Evolutionary conservation across 2,888 invertebrate genomes (phyloP).

Genomic region (Strigamia maritima): DNA sequence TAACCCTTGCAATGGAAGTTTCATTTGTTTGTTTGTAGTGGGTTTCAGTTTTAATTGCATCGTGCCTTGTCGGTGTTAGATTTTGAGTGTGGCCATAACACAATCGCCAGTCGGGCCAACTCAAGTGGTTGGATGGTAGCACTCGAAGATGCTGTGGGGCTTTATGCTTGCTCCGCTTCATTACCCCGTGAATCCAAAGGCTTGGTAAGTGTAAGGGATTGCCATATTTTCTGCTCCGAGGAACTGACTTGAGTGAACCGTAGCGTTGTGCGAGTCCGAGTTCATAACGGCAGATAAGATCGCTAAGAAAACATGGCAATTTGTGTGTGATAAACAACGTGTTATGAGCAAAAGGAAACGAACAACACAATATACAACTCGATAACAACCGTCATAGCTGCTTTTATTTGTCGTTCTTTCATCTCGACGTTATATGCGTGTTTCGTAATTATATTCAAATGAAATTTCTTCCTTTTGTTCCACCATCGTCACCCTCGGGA

Average conservation of each 20-base stretch:
- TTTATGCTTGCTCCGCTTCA: constrained; percentile 18
- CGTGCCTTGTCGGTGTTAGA: neutral
- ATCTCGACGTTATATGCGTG: neutral
- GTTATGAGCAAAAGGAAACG: neutral
- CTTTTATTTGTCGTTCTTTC: constrained; percentile 1
- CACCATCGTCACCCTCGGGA: constrained; percentile 1
- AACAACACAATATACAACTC: constrained; percentile 12
- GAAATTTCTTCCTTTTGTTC: constrained; percentile 1
- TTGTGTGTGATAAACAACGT: constrained; percentile 23
- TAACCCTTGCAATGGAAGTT: neutral
- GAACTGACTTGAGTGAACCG: constrained; percentile 2
- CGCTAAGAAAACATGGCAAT: constrained; percentile 25
- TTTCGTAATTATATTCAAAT: constrained; percentile 4
- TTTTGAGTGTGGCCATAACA: neutral
- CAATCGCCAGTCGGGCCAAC: neutral
- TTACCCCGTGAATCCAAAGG: constrained; percentile 21
- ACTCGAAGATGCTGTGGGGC: constrained; percentile 22
- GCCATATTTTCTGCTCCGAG: constrained; percentile 25
- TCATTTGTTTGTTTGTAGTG: constrained; percentile 14
- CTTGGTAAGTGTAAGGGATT: constrained; percentile 27
- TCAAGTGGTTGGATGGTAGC: neutral
- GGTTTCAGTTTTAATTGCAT: constrained; percentile 4
- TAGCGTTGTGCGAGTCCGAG: neutral
- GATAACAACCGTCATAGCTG: neutral
- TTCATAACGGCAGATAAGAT: constrained; percentile 21